Conservation (phyloP, 2,797 vertebrate species). For the Taenioides sp. region DNA sequence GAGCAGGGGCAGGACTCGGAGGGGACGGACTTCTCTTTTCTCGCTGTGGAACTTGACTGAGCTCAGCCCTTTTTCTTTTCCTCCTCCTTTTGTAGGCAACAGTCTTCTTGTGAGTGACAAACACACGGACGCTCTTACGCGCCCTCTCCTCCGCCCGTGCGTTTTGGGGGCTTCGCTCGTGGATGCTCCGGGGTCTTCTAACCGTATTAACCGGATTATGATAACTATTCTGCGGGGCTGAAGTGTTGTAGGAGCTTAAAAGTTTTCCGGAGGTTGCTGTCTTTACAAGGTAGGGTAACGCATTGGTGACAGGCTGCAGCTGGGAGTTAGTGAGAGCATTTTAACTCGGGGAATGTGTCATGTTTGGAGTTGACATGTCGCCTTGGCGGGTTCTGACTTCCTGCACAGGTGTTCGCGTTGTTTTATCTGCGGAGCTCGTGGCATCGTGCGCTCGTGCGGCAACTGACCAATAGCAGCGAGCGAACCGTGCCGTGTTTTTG, state of each 20-base stretch:
- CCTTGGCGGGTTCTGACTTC: not conserved
- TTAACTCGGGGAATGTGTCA: not conserved
- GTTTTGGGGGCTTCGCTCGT: not conserved
- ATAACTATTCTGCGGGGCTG: slow-evolving; percentile 6
- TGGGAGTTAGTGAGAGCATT: not conserved
- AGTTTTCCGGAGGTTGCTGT: slow-evolving; percentile 10
- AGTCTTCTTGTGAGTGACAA: slow-evolving; percentile 31
- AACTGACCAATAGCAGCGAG: slow-evolving; percentile 8
- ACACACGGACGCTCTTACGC: slow-evolving; percentile 22
- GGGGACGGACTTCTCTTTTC: slow-evolving; percentile 64
- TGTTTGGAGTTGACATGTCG: not conserved
- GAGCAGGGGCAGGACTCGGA: slow-evolving; percentile 45
- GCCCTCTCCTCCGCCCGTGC: slow-evolving; percentile 21
- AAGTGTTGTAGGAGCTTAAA: slow-evolving; percentile 6
- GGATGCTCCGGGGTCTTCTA: not conserved
- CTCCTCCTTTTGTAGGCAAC: slow-evolving; percentile 26
- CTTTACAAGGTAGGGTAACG: slow-evolving; percentile 49
- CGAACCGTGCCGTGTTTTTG: not conserved
- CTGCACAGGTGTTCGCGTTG: slow-evolving; percentile 48
- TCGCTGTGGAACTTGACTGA: slow-evolving; percentile 59
- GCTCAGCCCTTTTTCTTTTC: slow-evolving; percentile 57
- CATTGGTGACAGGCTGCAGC: slow-evolving; percentile 12
- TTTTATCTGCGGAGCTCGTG: slow-evolving; percentile 6
- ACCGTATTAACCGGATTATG: slow-evolving; percentile 38
- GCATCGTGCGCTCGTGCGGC: slow-evolving; percentile 4